Evolutionary conservation across 2,888 invertebrate species (phyloP).

Genomic region (Cataglyphis rosenhaueri): DNA sequence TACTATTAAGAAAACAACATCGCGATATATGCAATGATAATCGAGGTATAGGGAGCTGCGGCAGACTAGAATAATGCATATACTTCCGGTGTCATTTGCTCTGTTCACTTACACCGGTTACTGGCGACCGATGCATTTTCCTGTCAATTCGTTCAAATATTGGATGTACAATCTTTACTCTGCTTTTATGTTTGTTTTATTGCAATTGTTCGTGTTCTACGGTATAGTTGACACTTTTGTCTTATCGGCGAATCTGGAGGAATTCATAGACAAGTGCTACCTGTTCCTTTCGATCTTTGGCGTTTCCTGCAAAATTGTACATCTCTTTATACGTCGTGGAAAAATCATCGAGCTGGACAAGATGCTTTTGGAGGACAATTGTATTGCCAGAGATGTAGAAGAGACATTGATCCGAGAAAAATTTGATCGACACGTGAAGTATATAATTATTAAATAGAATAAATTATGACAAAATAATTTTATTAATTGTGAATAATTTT

Average conservation of each 20-base stretch:
- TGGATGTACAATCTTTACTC: slow-evolving; percentile 36
- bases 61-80: neutral
- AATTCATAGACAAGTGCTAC: slow-evolving; percentile 56
- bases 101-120: slow-evolving; percentile 34
- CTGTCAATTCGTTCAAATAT: slow-evolving; percentile 17
- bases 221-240: slow-evolving; percentile 34
- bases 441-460: neutral
- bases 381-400: slow-evolving; percentile 28
- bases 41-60: neutral
- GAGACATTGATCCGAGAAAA: slow-evolving; percentile 47
- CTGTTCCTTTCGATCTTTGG: slow-evolving; percentile 54
- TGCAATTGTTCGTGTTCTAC: slow-evolving; percentile 20
- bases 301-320: slow-evolving; percentile 56
- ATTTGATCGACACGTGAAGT: slow-evolving; percentile 60
- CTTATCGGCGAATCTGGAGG: slow-evolving; percentile 25
- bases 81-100: slow-evolving; percentile 36
- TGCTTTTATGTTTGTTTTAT: slow-evolving; percentile 11
- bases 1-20: neutral
- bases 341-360: slow-evolving; percentile 44
- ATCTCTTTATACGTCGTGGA: slow-evolving; percentile 44
- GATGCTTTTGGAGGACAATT: slow-evolving; percentile 53
- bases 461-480: neutral
- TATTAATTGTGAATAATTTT: neutral
- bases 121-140: slow-evolving; percentile 43
- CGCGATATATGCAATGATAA: neutral